Conservation (phyloP, 2,888 invertebrate genomes). For the Ormyrus labotus region DNA sequence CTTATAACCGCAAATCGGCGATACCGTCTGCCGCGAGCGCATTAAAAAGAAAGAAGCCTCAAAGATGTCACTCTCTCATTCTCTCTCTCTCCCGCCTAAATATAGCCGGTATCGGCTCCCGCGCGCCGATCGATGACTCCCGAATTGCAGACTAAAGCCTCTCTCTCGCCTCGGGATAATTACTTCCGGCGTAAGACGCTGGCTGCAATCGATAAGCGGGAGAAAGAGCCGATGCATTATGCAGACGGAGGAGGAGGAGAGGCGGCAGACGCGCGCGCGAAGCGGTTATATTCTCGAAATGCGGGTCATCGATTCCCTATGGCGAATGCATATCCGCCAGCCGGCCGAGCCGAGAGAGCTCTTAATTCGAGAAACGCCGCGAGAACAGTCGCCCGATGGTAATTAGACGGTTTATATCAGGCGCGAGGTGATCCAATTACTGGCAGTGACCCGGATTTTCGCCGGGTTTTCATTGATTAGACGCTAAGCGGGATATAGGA, state of each 20-base stretch:
- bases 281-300: constrained; percentile 47
- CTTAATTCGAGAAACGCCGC: not conserved
- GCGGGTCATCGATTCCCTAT: constrained; percentile 53
- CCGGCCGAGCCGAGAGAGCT: not conserved
- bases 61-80: not conserved
- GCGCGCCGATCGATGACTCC: not conserved
- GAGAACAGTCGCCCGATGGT: too few relatives aligned
- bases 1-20: not conserved
- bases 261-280: not conserved
- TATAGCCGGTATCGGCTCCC: not conserved
- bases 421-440: too few relatives aligned
- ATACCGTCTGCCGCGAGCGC: not conserved
- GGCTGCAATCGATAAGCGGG: constrained; percentile 27
- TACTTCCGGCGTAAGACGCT: constrained; percentile 25
- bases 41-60: too few relatives aligned
- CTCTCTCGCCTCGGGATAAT: constrained; percentile 21
- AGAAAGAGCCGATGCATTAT: constrained; percentile 26
- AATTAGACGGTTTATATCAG: too few relatives aligned
- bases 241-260: not conserved
- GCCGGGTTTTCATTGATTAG: too few relatives aligned
- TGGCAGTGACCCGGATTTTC: too few relatives aligned
- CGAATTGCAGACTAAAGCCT: not conserved
- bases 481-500: too few relatives aligned
- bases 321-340: not conserved
- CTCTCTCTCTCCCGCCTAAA: not conserved